These are phyloP conservation scores for Strongylocentrotus purpuratus DNA, from an alignment of 35 echinoderm and acorn worm genomes.

Conservation along the genomic window DNA sequence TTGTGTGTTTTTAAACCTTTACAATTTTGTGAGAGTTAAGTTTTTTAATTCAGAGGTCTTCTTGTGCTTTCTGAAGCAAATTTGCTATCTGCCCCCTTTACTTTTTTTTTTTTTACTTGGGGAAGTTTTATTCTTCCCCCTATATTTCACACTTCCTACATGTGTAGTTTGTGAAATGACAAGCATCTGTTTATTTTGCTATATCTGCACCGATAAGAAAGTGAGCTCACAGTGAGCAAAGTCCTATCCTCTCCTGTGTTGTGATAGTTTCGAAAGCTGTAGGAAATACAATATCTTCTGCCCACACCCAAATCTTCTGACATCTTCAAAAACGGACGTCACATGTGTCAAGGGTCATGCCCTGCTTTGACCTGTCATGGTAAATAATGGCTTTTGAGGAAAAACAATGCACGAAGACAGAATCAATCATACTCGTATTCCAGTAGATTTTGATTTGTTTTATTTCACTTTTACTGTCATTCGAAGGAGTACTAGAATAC, in stretches of 20 bases:
- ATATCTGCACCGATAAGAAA: neutral
- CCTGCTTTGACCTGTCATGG: neutral
- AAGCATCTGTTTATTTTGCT: too few relatives aligned
- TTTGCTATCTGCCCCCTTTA: too few relatives aligned
- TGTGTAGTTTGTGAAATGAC: too few relatives aligned
- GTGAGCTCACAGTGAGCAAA: neutral
- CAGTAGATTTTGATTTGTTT: too few relatives aligned
- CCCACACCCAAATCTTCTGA: neutral
- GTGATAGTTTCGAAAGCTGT: neutral
- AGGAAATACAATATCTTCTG: constrained; percentile 4
- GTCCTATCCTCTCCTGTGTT: neutral
- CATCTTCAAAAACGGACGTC: neutral
- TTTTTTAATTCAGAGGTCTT: neutral
- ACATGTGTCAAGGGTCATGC: neutral
- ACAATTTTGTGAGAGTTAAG: too few relatives aligned
- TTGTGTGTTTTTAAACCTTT: too few relatives aligned
- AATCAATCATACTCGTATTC: neutral
- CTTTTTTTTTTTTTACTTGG: neutral
- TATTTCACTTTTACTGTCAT: too few relatives aligned
- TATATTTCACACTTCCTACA: too few relatives aligned
- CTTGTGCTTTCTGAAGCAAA: neutral
- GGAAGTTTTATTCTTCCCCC: too few relatives aligned
- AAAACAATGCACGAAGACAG: neutral
- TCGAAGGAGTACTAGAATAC: too few relatives aligned
- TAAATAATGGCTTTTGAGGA: neutral